phyloP scores from a whole-genome alignment of 2,888 invertebrate species.

The Phengaris alcon region DNA sequence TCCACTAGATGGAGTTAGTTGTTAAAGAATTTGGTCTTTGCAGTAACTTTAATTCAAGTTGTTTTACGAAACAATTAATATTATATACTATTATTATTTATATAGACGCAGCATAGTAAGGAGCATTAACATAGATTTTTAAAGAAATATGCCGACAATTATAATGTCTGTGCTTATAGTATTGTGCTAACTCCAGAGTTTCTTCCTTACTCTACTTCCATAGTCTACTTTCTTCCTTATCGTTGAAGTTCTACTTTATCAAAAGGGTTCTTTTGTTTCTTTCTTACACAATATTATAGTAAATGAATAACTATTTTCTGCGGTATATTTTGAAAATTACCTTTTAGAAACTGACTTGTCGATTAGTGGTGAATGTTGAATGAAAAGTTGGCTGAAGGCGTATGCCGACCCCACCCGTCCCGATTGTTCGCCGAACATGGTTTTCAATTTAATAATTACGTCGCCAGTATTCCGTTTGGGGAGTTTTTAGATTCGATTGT shows the following conservation, averaged over 20 bases:
- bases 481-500: constrained; percentile 72
- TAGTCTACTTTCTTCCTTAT: too few species aligned
- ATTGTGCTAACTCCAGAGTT: too few species aligned
- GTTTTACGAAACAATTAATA: too few species aligned
- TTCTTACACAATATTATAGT: neutral
- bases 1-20: neutral
- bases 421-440: constrained; percentile 59
- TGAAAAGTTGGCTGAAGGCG: constrained; percentile 36
- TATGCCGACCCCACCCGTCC: constrained; percentile 46
- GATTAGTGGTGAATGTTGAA: constrained; percentile 32
- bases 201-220: too few species aligned
- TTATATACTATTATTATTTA: too few species aligned
- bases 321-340: neutral
- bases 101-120: too few species aligned
- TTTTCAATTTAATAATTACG: constrained; percentile 76
- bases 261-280: neutral
- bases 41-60: too few species aligned
- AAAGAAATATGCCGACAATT: too few species aligned
- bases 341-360: constrained; percentile 16
- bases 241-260: neutral
- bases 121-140: too few species aligned
- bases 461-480: constrained; percentile 51
- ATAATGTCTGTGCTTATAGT: too few species aligned
- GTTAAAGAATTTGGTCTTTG: neutral
- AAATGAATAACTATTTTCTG: neutral